These are phyloP conservation scores for Cyanoramphus novaezelandiae DNA, from an alignment of 2,113 vertebrate species.

Conservation along the genomic window DNA sequence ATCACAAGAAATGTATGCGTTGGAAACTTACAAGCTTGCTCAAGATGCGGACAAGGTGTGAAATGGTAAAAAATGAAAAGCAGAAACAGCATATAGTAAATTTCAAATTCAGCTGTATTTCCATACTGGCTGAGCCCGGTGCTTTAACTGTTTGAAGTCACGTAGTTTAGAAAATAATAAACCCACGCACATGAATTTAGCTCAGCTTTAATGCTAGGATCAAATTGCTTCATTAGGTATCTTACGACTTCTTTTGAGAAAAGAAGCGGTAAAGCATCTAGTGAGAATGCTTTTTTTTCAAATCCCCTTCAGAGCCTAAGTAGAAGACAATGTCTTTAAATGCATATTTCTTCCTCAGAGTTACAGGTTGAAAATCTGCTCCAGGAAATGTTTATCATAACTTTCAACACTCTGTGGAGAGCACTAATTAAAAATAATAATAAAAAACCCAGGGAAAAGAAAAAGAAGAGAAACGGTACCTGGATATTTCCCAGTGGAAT, in stretches of 20 bases:
- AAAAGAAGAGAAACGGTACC: not conserved
- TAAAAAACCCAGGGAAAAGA: not conserved
- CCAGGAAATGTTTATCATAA: slow-evolving; percentile 51
- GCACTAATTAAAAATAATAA: slow-evolving; percentile 62
- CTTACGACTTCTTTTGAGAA: slow-evolving; percentile 6
- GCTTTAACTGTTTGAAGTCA: slow-evolving; percentile 76
- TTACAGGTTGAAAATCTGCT: slow-evolving; percentile 29
- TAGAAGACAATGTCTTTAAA: slow-evolving; percentile 26
- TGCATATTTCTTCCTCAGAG: slow-evolving; percentile 36
- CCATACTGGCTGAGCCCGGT: slow-evolving; percentile 78
- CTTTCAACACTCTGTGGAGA: slow-evolving; percentile 52
- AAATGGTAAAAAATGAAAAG: slow-evolving; percentile 87
- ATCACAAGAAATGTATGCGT: slow-evolving; percentile 95
- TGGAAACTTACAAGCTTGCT: slow-evolving; percentile 91
- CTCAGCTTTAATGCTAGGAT: not conserved
- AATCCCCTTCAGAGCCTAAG: slow-evolving; percentile 15
- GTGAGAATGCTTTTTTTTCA: not conserved
- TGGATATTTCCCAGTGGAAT: slow-evolving; percentile 62
- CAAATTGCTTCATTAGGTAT: slow-evolving; percentile 27
- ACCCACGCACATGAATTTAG: not conserved
- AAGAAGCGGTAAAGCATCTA: not conserved
- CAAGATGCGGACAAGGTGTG: slow-evolving; percentile 88
- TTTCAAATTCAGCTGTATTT: slow-evolving; percentile 89
- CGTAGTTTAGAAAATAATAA: not conserved
- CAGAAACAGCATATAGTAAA: slow-evolving; percentile 79